Percentiles rank a stretch among this genome's conserved stretches.
Evolutionary conservation across 2,797 vertebrate genomes (phyloP).

Genomic region (Taeniopygia guttata): DNA sequence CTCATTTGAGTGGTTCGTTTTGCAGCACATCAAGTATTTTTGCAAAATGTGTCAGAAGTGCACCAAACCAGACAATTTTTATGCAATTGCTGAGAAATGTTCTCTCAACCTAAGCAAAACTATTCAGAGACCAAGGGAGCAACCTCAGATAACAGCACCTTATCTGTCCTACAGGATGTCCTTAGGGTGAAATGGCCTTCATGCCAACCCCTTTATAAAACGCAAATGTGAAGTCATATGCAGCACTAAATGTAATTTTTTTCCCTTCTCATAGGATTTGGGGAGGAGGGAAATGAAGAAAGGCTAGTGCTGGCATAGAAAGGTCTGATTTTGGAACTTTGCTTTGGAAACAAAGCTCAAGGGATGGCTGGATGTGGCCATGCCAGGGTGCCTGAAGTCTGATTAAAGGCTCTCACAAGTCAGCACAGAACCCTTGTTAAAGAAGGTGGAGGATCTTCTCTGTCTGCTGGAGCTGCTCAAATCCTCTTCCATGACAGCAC

Average conservation of each 20-base stretch:
- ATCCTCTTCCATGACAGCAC: background rate
- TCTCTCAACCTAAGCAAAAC: background rate
- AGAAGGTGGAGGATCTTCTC: background rate
- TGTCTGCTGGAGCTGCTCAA: background rate
- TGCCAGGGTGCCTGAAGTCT: background rate
- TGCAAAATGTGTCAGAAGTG: background rate
- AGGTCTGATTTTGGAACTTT: background rate
- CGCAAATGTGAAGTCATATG: background rate
- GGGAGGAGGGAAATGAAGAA: background rate
- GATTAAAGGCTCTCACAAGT: background rate
- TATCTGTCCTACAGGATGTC: background rate
- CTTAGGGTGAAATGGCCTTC: background rate
- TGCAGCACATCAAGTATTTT: background rate
- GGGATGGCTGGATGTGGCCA: background rate
- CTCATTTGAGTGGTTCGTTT: background rate
- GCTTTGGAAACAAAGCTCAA: background rate
- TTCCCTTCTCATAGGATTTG: rapidly evolving
- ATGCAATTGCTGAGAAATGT: background rate
- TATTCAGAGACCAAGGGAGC: background rate
- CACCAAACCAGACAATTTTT: background rate
- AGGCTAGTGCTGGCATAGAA: background rate
- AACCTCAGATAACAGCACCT: background rate
- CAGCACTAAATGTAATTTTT: background rate
- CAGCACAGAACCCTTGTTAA: background rate
- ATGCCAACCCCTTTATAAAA: background rate